Evolutionary conservation across 2,113 vertebrate genomes (phyloP).

Genomic region (Myanophis thanlyinensis): DNA sequence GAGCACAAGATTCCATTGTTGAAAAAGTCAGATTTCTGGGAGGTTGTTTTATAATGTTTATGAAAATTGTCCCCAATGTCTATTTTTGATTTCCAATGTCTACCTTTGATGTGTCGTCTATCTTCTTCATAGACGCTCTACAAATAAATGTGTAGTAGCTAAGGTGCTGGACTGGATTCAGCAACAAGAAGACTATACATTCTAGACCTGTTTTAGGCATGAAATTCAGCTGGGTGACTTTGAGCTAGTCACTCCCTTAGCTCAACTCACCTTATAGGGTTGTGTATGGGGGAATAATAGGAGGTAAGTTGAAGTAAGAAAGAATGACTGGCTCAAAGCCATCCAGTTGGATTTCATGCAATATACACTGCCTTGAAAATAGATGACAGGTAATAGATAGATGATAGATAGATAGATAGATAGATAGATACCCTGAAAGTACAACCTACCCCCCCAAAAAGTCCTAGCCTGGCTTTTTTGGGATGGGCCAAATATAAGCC

Average conservation of each 20-base stretch:
- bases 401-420: too few species aligned
- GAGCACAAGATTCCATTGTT: background rate
- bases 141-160: background rate
- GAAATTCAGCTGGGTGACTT: background rate
- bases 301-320: background rate
- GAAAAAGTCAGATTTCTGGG: background rate
- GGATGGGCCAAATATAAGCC: too few species aligned
- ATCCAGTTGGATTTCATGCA: background rate
- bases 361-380: background rate
- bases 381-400: background rate
- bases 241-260: background rate
- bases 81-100: background rate
- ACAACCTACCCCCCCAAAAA: too few species aligned
- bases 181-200: background rate
- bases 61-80: background rate
- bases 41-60: background rate
- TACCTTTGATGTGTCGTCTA: background rate
- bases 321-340: too few species aligned
- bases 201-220: background rate
- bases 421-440: too few species aligned
- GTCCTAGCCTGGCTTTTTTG: too few species aligned
- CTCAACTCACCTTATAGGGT: background rate
- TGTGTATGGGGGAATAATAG: background rate
- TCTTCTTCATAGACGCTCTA: background rate
- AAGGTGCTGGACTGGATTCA: background rate